Conservation (phyloP, 1,140 invertebrate species). For the Scaptomyza montana region DNA sequence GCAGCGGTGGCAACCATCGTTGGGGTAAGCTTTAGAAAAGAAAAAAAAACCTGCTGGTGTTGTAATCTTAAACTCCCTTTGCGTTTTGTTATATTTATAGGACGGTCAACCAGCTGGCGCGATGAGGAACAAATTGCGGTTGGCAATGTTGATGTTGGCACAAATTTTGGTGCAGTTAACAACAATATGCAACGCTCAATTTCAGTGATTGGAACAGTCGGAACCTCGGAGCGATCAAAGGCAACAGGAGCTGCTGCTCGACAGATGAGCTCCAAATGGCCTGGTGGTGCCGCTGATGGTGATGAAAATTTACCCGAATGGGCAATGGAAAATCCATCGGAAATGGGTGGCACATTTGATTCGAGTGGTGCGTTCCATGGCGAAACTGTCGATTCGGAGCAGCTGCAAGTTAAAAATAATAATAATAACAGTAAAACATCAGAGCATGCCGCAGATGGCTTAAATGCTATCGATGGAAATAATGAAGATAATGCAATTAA, state of each 20-base stretch:
- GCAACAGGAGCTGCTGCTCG: slow-evolving; percentile 21
- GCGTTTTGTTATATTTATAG: slow-evolving; percentile 45
- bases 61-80: not conserved
- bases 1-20: slow-evolving; percentile 56
- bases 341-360: slow-evolving; percentile 94
- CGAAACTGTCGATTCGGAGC: slow-evolving; percentile 68
- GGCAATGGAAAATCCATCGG: slow-evolving; percentile 90
- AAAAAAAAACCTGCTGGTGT: too few species aligned
- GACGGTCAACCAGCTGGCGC: slow-evolving; percentile 87
- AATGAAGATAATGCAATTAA: not conserved
- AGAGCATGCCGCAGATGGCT: not conserved
- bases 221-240: slow-evolving; percentile 28
- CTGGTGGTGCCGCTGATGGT: slow-evolving; percentile 59
- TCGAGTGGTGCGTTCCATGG: slow-evolving; percentile 92
- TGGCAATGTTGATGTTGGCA: slow-evolving; percentile 39
- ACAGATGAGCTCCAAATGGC: slow-evolving; percentile 46
- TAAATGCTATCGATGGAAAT: not conserved
- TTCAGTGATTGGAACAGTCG: slow-evolving; percentile 58
- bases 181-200: slow-evolving; percentile 61
- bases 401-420: not conserved
- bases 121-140: slow-evolving; percentile 84
- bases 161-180: slow-evolving; percentile 39
- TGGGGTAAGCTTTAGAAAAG: slow-evolving; percentile 60
- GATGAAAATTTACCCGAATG: slow-evolving; percentile 90
- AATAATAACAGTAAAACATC: too few species aligned